A percentile compares a stretch with the other conserved stretches of the same genome.
Conservation (phyloP, 2,797 vertebrate genomes). For the Chromobotia macracanthus region DNA sequence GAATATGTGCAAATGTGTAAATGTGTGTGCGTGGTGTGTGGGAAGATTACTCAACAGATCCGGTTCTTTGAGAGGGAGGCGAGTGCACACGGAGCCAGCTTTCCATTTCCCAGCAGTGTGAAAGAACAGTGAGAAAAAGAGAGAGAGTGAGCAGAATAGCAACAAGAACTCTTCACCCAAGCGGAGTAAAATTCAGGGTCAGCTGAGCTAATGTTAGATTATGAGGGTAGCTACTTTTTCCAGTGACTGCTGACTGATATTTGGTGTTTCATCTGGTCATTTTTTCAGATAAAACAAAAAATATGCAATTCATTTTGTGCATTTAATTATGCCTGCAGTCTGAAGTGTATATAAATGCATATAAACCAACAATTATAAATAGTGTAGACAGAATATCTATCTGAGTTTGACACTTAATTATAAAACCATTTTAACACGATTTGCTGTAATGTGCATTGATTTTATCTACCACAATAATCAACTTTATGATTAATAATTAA, state of each 20-base stretch:
- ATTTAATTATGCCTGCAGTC: too few relatives aligned
- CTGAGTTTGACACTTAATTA: too few relatives aligned
- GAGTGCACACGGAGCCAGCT: constrained; percentile 56
- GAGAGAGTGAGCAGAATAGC: constrained; percentile 48
- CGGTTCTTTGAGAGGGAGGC: constrained; percentile 37
- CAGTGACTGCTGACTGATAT: background rate
- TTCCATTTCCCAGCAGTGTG: constrained; percentile 58
- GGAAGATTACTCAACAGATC: constrained; percentile 60
- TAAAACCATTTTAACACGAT: too few relatives aligned
- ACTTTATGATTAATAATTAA: too few relatives aligned
- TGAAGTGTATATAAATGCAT: too few relatives aligned
- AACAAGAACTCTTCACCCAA: constrained; percentile 27
- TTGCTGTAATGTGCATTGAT: too few relatives aligned
- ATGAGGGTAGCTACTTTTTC: background rate
- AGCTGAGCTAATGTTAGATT: constrained; percentile 25
- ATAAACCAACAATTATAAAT: too few relatives aligned
- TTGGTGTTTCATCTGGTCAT: too few relatives aligned
- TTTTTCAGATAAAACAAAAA: too few relatives aligned
- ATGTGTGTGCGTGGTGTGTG: constrained; percentile 32
- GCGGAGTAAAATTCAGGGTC: constrained; percentile 30
- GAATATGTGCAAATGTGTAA: background rate
- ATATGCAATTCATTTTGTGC: too few relatives aligned
- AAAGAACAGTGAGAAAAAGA: constrained; percentile 48
- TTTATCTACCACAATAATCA: too few relatives aligned
- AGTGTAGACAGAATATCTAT: too few relatives aligned